phyloP scores from a whole-genome alignment of 2,797 vertebrate species.

The Dermochelys coriacea region DNA sequence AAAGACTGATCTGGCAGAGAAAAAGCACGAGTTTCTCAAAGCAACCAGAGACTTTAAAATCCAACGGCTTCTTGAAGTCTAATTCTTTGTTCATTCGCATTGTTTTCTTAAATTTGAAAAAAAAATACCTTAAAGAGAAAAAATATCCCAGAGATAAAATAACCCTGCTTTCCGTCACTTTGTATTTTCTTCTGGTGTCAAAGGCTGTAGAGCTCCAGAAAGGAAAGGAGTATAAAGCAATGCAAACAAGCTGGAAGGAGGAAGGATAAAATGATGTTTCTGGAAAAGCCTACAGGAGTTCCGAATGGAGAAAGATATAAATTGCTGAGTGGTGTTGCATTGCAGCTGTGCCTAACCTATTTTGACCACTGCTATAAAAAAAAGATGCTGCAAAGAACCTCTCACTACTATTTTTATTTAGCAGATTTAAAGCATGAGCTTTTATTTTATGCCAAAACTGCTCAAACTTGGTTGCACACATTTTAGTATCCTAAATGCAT shows the following conservation, averaged over 20 bases:
- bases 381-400: neutral
- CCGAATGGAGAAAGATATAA: neutral
- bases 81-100: neutral
- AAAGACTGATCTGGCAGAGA: neutral
- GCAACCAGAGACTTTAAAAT: neutral
- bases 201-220: neutral
- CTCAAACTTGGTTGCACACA: neutral
- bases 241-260: neutral
- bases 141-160: neutral
- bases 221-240: neutral
- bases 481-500: neutral
- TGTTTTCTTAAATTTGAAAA: neutral
- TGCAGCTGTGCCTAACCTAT: neutral
- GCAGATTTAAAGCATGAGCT: neutral
- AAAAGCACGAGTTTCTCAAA: fast-evolving
- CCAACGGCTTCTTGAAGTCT: neutral
- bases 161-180: neutral
- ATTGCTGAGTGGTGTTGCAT: neutral
- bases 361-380: neutral
- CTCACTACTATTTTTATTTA: neutral
- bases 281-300: neutral
- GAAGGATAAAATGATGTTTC: neutral
- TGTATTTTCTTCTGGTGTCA: neutral
- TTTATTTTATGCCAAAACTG: neutral
- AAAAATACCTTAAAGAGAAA: neutral